Percentiles rank a stretch among this genome's conserved stretches.
Conservation (phyloP, 2,888 invertebrate species). For the Chelonus formosanus region DNA sequence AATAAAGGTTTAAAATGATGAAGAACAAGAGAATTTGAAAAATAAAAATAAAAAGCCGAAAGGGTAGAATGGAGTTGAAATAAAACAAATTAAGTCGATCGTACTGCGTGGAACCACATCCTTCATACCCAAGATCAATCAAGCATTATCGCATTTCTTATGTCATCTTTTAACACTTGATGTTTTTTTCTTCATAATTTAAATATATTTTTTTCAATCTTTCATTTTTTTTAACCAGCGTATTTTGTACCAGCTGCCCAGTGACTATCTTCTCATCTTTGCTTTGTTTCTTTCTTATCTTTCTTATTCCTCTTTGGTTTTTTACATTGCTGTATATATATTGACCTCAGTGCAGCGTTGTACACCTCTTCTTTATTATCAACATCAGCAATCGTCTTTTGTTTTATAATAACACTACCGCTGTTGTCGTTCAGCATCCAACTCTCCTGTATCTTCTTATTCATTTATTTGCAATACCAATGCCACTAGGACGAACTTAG, state of each 20-base stretch:
- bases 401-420: slow-evolving; percentile 62
- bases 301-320: slow-evolving; percentile 24
- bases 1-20: no score
- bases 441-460: slow-evolving; percentile 46
- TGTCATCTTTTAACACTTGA: slow-evolving; percentile 41
- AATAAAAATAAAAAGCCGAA: slow-evolving; percentile 37
- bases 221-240: background rate
- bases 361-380: slow-evolving; percentile 62
- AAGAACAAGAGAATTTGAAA: slow-evolving; percentile 8
- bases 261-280: background rate
- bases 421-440: slow-evolving; percentile 40
- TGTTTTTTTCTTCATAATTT: slow-evolving; percentile 19
- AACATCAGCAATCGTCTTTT: slow-evolving; percentile 61
- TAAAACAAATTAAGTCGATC: slow-evolving; percentile 64
- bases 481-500: slow-evolving; percentile 28
- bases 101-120: slow-evolving; percentile 64
- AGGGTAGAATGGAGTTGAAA: slow-evolving; percentile 54
- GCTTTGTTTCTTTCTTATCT: slow-evolving; percentile 8
- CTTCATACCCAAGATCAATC: slow-evolving; percentile 54
- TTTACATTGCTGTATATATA: background rate
- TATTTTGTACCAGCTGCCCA: no score
- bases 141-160: slow-evolving; percentile 52
- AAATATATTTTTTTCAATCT: slow-evolving; percentile 7
- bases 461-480: slow-evolving; percentile 43
- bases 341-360: slow-evolving; percentile 41